These are phyloP conservation scores for Plagodis pulveraria DNA, from an alignment of 2,888 invertebrate genomes.

Conservation along the genomic window DNA sequence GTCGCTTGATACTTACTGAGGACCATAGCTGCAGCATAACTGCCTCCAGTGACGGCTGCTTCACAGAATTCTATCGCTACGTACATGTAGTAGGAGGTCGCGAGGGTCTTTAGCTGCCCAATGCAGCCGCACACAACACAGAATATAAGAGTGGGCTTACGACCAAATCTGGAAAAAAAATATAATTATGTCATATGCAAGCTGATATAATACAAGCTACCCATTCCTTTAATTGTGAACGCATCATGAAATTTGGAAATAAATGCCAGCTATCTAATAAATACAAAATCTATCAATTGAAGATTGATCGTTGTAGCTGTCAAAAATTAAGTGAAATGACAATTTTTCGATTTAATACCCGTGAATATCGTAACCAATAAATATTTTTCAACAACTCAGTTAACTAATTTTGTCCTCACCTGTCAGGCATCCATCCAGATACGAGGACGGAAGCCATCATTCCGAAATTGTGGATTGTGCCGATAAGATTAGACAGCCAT, in stretches of 20 bases:
- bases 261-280: too few relatives aligned
- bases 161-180: conserved; percentile 62
- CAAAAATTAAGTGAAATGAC: too few relatives aligned
- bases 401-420: conserved; percentile 41
- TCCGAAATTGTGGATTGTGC: conserved; percentile 66
- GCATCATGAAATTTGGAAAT: too few relatives aligned
- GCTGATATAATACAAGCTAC: background rate
- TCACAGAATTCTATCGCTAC: conserved; percentile 64
- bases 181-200: background rate
- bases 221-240: too few relatives aligned
- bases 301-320: too few relatives aligned
- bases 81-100: conserved; percentile 58
- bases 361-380: too few relatives aligned
- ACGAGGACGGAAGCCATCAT: conserved; percentile 64
- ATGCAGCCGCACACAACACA: conserved; percentile 57
- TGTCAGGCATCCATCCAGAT: conserved; percentile 65
- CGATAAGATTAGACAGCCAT: conserved; percentile 64
- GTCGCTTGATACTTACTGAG: conserved; percentile 53
- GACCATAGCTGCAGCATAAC: conserved; percentile 60
- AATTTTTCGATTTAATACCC: too few relatives aligned
- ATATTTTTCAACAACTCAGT: too few relatives aligned
- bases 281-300: too few relatives aligned
- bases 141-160: conserved; percentile 63
- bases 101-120: conserved; percentile 65
- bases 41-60: conserved; percentile 60